Percentiles rank a stretch among this genome's conserved stretches.
phyloP scores from a whole-genome alignment of 2,797 vertebrate species.

The Enteromius afrohamiltoni region DNA sequence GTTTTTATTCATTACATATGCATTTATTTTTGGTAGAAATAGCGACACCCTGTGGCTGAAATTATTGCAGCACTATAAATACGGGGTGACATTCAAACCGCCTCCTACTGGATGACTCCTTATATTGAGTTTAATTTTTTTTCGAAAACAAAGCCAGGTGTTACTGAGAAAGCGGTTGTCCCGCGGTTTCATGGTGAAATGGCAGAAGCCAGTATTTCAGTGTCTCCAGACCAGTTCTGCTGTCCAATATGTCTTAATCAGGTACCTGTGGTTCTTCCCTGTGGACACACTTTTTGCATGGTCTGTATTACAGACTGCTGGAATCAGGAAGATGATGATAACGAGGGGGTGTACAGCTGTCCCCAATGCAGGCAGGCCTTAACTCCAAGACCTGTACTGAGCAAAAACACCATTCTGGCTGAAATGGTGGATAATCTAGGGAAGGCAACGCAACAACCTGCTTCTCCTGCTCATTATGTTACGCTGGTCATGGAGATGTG shows the following conservation, averaged over 20 bases:
- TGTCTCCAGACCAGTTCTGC: background rate
- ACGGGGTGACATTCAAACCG: background rate
- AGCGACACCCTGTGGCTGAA: background rate
- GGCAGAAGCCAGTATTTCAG: background rate
- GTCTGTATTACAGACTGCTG: constrained; percentile 2
- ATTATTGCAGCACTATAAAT: background rate
- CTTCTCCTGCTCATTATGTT: constrained; percentile 1
- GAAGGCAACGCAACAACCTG: constrained; percentile 13
- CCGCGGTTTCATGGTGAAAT: constrained; percentile 48
- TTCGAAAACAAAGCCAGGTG: background rate
- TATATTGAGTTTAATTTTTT: background rate
- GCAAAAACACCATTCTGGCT: background rate
- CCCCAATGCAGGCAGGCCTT: background rate
- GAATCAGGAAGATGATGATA: background rate
- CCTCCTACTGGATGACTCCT: background rate
- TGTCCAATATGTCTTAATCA: background rate
- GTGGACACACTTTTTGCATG: background rate
- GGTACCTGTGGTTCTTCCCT: background rate
- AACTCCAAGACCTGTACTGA: background rate
- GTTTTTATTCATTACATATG: too few species aligned
- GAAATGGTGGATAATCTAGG: constrained; percentile 42
- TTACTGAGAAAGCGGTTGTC: background rate
- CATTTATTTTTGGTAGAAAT: background rate
- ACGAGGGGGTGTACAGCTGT: background rate
- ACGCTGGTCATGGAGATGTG: constrained; percentile 56